Evolutionary conservation across 2,113 vertebrate genomes (phyloP), one percentile per base, ranked within the genome.

Genomic region (Rhadina sibilatrix): DNA sequence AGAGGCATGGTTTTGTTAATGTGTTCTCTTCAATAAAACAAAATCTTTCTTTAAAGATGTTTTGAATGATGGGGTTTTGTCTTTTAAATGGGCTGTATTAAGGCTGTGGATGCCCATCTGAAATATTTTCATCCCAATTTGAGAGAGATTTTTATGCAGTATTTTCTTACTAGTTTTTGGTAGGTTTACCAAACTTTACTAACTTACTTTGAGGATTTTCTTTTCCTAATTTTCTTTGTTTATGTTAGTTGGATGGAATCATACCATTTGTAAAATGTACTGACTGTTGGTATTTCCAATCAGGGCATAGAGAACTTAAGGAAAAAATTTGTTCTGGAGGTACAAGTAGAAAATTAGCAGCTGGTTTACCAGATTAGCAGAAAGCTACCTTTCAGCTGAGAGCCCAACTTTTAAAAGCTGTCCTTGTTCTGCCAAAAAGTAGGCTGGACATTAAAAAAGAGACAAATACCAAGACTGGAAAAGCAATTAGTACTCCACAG

Each of bases 401-500:
- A 70, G 24, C 8, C 21, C 50, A 77, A 0, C 52, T 81, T 85
- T 63, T 81, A 63, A 49, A 94, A 61, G 7, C 21, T 84, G 49
- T 61, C 69, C 85, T 79, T 75, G 57, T 74, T 90, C 83, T 94
- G 61, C n/a, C 69, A 83, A 61, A 90, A 96, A 90, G 49, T 89
- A 93, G 76, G 72, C 37, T 94, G 85, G 53, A 37, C 2, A 3
- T 93, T 56, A 83, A 71, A 87, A 90, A 94, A 81, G 75, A 86
- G 31, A 66, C 60, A 81, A 84, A 82, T 49, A 75, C 12, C 13
- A 70, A 83, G 66, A 42, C 44, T 75, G 60, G 56, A 64, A 96
- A 93, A 89, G 76, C 22, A 93, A 92, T 93, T 81, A 95, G 78
- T 83, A 71, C 44, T 86, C 87, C 68, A 75, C 64, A 68, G 52